Evolutionary conservation across 2,797 vertebrate genomes (phyloP).

Genomic region (Cossypha heuglini): DNA sequence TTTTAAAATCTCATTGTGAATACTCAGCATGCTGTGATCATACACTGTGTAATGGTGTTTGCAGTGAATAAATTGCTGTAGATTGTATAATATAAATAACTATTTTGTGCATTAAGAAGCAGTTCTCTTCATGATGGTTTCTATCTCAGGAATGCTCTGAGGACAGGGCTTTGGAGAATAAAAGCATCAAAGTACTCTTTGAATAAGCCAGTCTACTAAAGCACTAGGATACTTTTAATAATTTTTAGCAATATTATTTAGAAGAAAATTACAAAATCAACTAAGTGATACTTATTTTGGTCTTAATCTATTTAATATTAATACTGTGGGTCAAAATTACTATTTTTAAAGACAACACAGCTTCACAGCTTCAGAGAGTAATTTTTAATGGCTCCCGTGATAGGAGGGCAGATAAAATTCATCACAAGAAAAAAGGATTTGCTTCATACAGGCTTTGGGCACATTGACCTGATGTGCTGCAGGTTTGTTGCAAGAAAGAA

Average conservation of each 20-base stretch:
- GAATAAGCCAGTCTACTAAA: conserved; percentile 16
- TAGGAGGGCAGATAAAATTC: background rate
- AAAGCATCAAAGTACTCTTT: background rate
- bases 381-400: background rate
- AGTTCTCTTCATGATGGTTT: conserved; percentile 21
- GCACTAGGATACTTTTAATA: background rate
- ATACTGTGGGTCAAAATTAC: background rate
- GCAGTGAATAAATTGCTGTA: conserved; percentile 57
- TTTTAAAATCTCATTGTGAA: conserved; percentile 60
- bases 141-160: conserved; percentile 9
- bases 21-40: conserved; percentile 53
- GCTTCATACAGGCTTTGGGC: background rate
- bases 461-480: background rate
- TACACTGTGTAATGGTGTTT: conserved; percentile 67
- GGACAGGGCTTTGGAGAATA: background rate
- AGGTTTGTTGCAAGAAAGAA: background rate
- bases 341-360: background rate
- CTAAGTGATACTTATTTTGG: background rate
- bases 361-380: background rate
- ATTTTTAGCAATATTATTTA: conserved; percentile 19
- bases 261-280: background rate
- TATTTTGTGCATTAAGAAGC: conserved; percentile 47
- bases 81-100: conserved; percentile 64
- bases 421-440: background rate
- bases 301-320: conserved; percentile 3